phyloP scores from a whole-genome alignment of 2,113 vertebrate species.

The Cebidichthys violaceus region DNA sequence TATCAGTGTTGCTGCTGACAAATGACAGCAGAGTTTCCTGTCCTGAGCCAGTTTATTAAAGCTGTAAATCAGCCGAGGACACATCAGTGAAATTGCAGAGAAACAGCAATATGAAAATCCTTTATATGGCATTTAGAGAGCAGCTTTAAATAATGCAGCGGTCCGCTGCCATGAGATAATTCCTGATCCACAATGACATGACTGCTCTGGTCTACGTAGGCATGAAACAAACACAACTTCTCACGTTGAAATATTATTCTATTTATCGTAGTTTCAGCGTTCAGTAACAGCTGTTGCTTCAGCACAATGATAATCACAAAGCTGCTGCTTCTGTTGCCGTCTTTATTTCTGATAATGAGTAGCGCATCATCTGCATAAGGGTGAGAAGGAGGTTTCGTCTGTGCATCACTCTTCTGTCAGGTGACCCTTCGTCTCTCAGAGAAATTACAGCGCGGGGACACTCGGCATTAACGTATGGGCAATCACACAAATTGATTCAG shows the following conservation, averaged over 20 bases:
- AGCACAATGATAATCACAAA: neutral
- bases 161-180: slow-evolving; percentile 65
- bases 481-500: slow-evolving; percentile 70
- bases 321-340: neutral
- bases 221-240: neutral
- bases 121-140: slow-evolving; percentile 64
- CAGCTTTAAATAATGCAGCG: slow-evolving; percentile 67
- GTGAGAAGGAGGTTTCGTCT: neutral
- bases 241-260: neutral
- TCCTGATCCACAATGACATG: slow-evolving; percentile 42
- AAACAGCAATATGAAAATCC: slow-evolving; percentile 64
- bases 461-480: slow-evolving; percentile 53
- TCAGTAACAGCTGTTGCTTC: neutral
- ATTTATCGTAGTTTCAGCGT: neutral
- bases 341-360: neutral
- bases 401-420: slow-evolving; percentile 3
- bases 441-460: slow-evolving; percentile 33
- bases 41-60: slow-evolving; percentile 50
- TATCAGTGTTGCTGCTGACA: neutral
- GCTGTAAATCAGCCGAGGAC: slow-evolving; percentile 64
- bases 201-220: slow-evolving; percentile 4
- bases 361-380: neutral
- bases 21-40: neutral
- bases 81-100: slow-evolving; percentile 70
- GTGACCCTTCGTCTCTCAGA: slow-evolving; percentile 15